Evolutionary conservation across 2,113 vertebrate genomes (phyloP).

Genomic region (Alectura lathami): DNA sequence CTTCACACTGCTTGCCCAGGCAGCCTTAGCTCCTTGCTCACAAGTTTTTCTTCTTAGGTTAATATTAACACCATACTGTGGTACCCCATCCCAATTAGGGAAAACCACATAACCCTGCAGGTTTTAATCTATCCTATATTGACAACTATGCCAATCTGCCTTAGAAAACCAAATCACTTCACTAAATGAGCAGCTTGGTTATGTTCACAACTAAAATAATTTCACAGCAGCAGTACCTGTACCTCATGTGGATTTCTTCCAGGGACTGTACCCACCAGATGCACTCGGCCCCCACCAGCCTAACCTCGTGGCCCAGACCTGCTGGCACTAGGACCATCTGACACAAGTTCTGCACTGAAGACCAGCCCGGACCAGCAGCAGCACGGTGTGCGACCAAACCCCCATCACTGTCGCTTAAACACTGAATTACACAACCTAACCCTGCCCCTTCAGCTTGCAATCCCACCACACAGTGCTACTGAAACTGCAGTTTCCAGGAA

Average conservation of each 20-base stretch:
- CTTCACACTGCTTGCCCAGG: not conserved
- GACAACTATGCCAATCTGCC: not conserved
- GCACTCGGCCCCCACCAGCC: not conserved
- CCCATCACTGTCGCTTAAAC: accelerated
- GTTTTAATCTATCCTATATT: not conserved
- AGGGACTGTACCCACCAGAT: not conserved
- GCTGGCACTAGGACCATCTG: no score
- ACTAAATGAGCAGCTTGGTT: not conserved
- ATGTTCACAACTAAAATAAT: not conserved
- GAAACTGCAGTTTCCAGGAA: not conserved
- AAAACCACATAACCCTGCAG: not conserved
- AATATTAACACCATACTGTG: not conserved
- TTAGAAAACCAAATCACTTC: not conserved
- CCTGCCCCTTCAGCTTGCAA: not conserved
- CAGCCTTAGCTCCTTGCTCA: not conserved
- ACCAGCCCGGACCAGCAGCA: not conserved
- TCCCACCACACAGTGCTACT: not conserved
- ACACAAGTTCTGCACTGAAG: not conserved
- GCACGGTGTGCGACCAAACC: accelerated
- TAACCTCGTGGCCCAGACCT: not conserved
- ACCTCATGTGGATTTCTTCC: not conserved
- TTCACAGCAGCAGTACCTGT: not conserved
- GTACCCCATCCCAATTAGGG: not conserved
- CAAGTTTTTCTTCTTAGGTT: no score
- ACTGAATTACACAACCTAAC: not conserved